phyloP scores from a whole-genome alignment of 2,888 invertebrate genomes.

The Cremastobaeus sp. region DNA sequence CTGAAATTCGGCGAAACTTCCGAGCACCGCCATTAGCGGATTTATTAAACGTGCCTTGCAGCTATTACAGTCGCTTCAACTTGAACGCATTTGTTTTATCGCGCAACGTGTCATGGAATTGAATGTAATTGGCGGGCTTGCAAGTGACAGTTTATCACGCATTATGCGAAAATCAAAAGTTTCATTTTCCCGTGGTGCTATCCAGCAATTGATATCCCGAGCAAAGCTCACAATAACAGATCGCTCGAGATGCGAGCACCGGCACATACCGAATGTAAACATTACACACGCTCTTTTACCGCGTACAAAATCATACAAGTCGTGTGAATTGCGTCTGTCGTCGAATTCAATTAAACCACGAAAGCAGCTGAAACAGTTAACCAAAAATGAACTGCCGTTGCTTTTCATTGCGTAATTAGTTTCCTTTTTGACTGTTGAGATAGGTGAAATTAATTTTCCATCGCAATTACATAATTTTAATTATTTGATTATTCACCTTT shows the following conservation, averaged over 20 bases:
- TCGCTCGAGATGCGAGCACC: conserved; percentile 20
- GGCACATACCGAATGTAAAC: conserved; percentile 9
- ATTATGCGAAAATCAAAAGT: conserved; percentile 42
- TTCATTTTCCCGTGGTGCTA: conserved; percentile 18
- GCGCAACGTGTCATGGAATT: conserved; percentile 17
- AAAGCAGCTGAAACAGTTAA: conserved; percentile 26
- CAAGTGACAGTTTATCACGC: conserved; percentile 31
- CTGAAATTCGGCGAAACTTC: conserved; percentile 17
- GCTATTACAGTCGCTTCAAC: conserved; percentile 1
- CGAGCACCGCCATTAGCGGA: conserved; percentile 8
- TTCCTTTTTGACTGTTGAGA: background rate
- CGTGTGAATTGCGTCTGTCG: conserved; percentile 9
- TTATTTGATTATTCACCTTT: too few relatives aligned
- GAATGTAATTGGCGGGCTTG: conserved; percentile 34
- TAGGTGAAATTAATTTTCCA: background rate
- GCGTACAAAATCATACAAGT: conserved; percentile 10
- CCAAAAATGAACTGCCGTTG: conserved; percentile 14
- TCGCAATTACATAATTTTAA: too few relatives aligned
- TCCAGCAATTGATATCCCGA: conserved; percentile 35
- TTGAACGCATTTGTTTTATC: conserved; percentile 17
- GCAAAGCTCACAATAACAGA: conserved; percentile 29
- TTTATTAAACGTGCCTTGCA: conserved; percentile 22
- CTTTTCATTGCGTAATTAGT: conserved; percentile 29
- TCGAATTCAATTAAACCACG: conserved; percentile 17
- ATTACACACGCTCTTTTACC: conserved; percentile 5